phyloP scores from a whole-genome alignment of 2,888 invertebrate genomes.

The Tanytarsus gracilentus region DNA sequence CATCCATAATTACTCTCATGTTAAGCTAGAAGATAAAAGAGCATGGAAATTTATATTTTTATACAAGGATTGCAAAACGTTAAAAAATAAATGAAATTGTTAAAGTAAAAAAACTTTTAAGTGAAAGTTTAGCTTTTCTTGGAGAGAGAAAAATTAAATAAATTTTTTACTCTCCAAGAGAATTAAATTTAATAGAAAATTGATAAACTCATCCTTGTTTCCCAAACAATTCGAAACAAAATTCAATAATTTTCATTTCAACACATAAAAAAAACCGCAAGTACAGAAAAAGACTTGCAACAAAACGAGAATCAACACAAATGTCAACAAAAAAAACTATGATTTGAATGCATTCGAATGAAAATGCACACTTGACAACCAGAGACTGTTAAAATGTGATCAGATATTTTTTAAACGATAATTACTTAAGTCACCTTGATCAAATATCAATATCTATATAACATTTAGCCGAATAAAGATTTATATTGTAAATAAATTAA shows the following conservation, averaged over 20 bases:
- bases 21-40: slow-evolving; percentile 30
- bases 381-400: slow-evolving; percentile 39
- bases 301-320: slow-evolving; percentile 18
- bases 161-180: too few species aligned
- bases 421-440: slow-evolving; percentile 30
- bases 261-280: slow-evolving; percentile 27
- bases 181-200: too few species aligned
- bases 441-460: not conserved
- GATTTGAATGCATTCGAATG: slow-evolving; percentile 33
- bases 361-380: slow-evolving; percentile 28
- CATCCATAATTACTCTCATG: not conserved
- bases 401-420: slow-evolving; percentile 39
- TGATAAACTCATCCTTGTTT: too few species aligned
- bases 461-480: too few species aligned
- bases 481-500: not conserved
- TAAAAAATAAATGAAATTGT: too few species aligned
- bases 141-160: too few species aligned
- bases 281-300: not conserved
- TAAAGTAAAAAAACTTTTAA: too few species aligned
- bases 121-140: too few species aligned
- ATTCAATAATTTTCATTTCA: slow-evolving; percentile 30
- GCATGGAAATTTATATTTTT: slow-evolving; percentile 22
- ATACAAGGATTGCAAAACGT: too few species aligned
- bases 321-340: slow-evolving; percentile 28
- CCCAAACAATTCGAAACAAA: too few species aligned